Evolutionary conservation across 2,113 vertebrate genomes (phyloP).

Genomic region (Chrysochloris asiatica): DNA sequence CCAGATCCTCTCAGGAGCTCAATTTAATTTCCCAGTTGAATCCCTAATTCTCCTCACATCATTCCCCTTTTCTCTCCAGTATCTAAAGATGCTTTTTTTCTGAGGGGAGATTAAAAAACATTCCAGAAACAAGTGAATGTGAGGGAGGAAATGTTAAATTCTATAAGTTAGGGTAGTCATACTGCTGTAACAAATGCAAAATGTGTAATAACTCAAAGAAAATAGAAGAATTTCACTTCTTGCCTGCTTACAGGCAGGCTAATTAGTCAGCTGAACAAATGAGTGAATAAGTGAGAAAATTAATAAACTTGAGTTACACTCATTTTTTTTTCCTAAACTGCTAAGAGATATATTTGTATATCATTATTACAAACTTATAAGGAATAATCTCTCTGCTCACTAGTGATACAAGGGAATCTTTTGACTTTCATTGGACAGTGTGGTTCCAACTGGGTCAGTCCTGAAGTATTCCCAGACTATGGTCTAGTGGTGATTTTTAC

Average conservation of each 20-base stretch:
- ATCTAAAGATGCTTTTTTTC: background rate
- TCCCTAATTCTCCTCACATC: background rate
- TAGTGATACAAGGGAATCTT: background rate
- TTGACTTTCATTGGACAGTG: background rate
- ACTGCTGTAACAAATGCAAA: background rate
- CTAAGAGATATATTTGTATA: background rate
- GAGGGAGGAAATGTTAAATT: background rate
- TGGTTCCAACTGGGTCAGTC: background rate
- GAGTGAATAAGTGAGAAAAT: background rate
- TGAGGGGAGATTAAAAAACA: background rate
- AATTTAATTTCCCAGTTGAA: background rate
- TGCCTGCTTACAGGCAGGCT: background rate
- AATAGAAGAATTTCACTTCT: background rate
- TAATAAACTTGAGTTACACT: background rate
- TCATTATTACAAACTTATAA: background rate
- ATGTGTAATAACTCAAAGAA: background rate
- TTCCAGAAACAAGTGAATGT: background rate
- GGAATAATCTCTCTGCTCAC: background rate
- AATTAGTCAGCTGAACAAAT: no score
- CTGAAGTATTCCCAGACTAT: background rate
- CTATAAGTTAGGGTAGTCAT: background rate
- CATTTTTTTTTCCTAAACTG: background rate
- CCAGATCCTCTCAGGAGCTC: no score
- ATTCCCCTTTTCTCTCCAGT: background rate
- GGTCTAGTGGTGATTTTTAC: background rate